These are phyloP conservation scores for Erithacus rubecula DNA, from an alignment of 2,797 vertebrate species.

Conservation along the genomic window DNA sequence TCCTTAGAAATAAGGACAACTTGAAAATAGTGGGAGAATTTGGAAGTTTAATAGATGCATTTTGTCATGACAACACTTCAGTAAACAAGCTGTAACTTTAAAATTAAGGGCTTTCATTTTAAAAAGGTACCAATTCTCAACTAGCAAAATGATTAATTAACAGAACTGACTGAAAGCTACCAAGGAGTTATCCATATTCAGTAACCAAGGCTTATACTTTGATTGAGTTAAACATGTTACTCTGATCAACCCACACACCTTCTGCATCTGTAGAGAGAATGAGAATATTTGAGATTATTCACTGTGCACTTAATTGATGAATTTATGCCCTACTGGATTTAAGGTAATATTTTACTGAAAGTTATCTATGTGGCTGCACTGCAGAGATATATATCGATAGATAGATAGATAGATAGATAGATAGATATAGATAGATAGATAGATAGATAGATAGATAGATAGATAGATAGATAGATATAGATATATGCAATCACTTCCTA, in stretches of 20 bases:
- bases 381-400: no score
- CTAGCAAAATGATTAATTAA: slow-evolving; percentile 7
- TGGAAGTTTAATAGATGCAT: not conserved
- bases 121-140: not conserved
- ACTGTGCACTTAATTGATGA: not conserved
- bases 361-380: not conserved
- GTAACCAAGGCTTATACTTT: not conserved
- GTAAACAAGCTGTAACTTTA: not conserved
- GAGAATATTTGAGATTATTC: not conserved
- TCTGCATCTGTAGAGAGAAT: not conserved
- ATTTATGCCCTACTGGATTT: not conserved
- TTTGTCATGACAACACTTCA: not conserved
- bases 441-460: no score
- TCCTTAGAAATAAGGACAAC: not conserved
- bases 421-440: no score
- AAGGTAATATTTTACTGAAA: not conserved
- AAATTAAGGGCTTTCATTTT: not conserved
- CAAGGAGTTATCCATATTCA: not conserved
- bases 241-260: not conserved
- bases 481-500: not conserved
- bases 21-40: not conserved
- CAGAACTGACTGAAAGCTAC: not conserved
- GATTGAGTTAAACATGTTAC: not conserved
- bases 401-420: no score
- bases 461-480: no score